These are phyloP conservation scores for Styela clava DNA, from an alignment of 23 tunicate genomes.

Conservation along the genomic window DNA sequence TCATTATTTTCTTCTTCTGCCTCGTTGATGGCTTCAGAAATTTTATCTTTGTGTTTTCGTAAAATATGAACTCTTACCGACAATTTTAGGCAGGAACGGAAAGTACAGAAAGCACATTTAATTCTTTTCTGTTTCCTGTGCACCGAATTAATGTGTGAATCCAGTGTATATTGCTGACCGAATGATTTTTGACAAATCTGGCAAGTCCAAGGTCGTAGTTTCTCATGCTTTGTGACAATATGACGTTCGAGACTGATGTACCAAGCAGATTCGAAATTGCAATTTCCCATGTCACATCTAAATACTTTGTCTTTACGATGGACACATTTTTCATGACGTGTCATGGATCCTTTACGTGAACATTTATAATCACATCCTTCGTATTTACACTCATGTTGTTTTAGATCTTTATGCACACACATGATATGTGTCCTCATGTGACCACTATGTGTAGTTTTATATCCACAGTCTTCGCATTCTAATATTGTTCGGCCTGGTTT, in stretches of 20 bases:
- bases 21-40: not conserved
- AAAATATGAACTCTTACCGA: constrained; percentile 3
- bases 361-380: constrained; percentile 3
- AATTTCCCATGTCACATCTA: not conserved
- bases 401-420: constrained; percentile 14
- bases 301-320: constrained; percentile 10
- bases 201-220: constrained; percentile 5
- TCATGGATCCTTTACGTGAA: constrained; percentile 16
- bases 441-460: constrained; percentile 6
- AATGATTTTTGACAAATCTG: not conserved
- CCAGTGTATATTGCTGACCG: not conserved
- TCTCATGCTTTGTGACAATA: not conserved
- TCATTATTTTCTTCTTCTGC: not conserved
- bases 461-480: constrained; percentile 14
- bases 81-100: not conserved
- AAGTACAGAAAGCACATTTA: not conserved
- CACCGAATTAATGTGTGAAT: constrained; percentile 2
- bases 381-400: not conserved
- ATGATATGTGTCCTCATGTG: constrained; percentile 7
- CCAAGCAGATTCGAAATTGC: not conserved
- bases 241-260: constrained; percentile 7
- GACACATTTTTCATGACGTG: constrained; percentile 4
- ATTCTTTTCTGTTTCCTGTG: not conserved
- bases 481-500: not conserved
- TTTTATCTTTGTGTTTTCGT: constrained; percentile 1